Conservation (phyloP, 2,797 vertebrate species). For the Pipistrellus kuhlii region DNA sequence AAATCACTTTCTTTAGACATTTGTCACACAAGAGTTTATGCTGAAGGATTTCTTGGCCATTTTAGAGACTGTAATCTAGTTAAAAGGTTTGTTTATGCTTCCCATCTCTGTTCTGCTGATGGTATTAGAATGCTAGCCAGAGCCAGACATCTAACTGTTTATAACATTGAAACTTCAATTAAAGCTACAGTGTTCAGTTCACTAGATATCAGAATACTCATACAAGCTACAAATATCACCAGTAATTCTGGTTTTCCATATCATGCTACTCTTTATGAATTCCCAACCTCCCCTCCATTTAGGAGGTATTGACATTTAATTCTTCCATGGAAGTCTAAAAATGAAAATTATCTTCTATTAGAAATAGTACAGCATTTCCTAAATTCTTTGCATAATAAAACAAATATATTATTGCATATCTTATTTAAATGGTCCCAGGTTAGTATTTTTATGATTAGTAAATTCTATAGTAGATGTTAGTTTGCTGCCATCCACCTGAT, state of each 20-base stretch:
- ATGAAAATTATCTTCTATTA: constrained; percentile 46
- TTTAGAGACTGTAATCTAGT: constrained; percentile 84
- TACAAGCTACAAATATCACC: constrained; percentile 70
- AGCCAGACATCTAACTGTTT: constrained; percentile 86
- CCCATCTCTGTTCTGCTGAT: constrained; percentile 85
- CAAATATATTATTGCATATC: constrained; percentile 4
- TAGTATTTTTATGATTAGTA: constrained; percentile 41
- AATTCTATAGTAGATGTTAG: constrained; percentile 13
- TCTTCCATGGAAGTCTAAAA: constrained; percentile 51
- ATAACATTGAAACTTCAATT: constrained; percentile 84
- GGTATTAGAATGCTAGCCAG: constrained; percentile 81
- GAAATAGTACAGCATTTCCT: constrained; percentile 4
- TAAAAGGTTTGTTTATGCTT: constrained; percentile 87
- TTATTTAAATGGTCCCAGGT: constrained; percentile 32
- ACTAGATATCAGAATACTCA: constrained; percentile 30
- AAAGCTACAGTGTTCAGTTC: constrained; percentile 82
- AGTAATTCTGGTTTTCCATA: constrained; percentile 45
- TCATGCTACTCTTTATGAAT: constrained; percentile 9
- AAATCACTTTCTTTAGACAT: constrained; percentile 71
- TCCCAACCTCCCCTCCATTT: not conserved
- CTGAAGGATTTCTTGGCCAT: constrained; percentile 80
- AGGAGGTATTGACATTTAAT: constrained; percentile 32
- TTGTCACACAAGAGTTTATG: constrained; percentile 74
- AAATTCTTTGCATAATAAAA: constrained; percentile 33
- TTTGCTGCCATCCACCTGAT: not conserved